Base-by-base conservation (phyloP, 2,113 vertebrate genomes). In the Syrmaticus mikado region DNA sequence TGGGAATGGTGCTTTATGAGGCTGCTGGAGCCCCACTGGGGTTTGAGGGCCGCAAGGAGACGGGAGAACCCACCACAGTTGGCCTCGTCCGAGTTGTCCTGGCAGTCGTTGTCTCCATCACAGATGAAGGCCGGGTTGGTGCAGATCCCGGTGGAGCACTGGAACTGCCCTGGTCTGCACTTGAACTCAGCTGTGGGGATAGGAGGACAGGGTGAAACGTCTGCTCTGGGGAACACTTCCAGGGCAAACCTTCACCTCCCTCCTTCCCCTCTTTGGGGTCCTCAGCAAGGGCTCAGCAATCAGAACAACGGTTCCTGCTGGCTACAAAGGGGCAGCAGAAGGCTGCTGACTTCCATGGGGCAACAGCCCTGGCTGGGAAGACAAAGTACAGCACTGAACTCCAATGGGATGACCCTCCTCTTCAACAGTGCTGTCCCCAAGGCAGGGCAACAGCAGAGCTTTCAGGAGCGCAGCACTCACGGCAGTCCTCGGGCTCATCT, bases 111-210 rank as follows among this genome's bases (percentile, higher is more conserved):
- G 98, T 99, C 99, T 7, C 99, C 99, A 0, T 99, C 99, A 11
- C 99, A 99, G 98, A 99, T 99, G 97, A 99, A 99, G 86, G 99
- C 99, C 1, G 99, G 99, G 97, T 99, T 99, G 43, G 99, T 99
- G 97, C 99, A 99, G 97, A 99, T 99, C 52, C 99, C 99, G 0
- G 99, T 99, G 0, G 99, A 98, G 75, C 99, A 99, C 97, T 99
- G 99, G 96, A 99, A 99, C 94, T 99, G 99, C 9, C 99, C 99
- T 0, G 99, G 99, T 6, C 99, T 97, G 97, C 99, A 99, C 89
- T 99, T 99, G 97, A 99, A 99, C 73, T 98, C 98, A 1, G 99
- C 99, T 99, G 97, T 8, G 25, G 11, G 73, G 43, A 3, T 24
- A 85, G 34, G 17, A 9, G 27, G 60, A 70, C 5, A 18, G n/a